These are phyloP conservation scores for Haliclona indistincta DNA, from an alignment of 37 sponge, comb jelly and placozoan species.

Conservation along the genomic window DNA sequence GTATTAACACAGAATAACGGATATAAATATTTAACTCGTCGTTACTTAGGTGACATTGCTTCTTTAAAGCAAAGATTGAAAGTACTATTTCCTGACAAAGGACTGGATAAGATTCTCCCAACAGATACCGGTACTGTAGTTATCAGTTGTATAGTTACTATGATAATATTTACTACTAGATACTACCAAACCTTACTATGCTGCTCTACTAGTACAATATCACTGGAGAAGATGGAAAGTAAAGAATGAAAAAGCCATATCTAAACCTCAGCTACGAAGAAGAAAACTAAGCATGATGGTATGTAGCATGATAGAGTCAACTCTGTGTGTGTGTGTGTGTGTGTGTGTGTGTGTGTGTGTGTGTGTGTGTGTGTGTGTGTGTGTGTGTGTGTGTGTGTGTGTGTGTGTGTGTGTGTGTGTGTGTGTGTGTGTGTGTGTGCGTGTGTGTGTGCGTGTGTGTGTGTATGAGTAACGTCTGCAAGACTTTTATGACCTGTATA, in stretches of 20 bases:
- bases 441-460: no score
- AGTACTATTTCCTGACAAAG: slow-evolving; percentile 27
- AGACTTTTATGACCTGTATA: not conserved
- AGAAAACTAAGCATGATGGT: not conserved
- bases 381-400: not conserved
- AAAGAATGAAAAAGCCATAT: slow-evolving; percentile 12
- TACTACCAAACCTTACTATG: slow-evolving; percentile 33
- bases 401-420: not conserved
- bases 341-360: not conserved
- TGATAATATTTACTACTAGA: slow-evolving; percentile 1
- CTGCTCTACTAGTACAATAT: slow-evolving; percentile 27
- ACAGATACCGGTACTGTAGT: slow-evolving; percentile 17
- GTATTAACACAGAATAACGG: slow-evolving; percentile 1
- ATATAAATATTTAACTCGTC: no score
- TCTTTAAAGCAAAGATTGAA: slow-evolving; percentile 23
- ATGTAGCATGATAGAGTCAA: not conserved
- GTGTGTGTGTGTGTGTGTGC: not conserved
- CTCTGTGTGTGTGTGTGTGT: not conserved
- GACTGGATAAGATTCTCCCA: slow-evolving; percentile 34
- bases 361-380: not conserved
- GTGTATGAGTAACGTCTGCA: not conserved
- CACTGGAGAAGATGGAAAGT: slow-evolving; percentile 21
- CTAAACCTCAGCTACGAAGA: not conserved
- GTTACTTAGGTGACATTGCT: slow-evolving; percentile 13
- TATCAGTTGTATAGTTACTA: not conserved